Evolutionary conservation across 2,797 vertebrate species (phyloP).

Genomic region (Falco cherrug): DNA sequence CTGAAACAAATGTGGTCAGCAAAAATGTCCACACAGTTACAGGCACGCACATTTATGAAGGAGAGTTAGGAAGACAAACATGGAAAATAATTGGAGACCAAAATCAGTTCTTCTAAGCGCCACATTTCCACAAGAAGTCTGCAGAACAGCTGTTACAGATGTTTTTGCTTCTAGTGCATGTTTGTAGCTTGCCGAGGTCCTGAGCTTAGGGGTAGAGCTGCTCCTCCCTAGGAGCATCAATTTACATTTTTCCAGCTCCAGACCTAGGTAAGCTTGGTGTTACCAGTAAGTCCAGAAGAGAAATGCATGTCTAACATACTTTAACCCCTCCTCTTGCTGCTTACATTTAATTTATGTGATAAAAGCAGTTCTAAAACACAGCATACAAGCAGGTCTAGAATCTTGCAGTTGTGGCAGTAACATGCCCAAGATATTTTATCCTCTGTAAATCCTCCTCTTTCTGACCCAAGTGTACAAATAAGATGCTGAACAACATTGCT

Average conservation of each 20-base stretch:
- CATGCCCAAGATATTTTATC: neutral
- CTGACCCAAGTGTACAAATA: conserved; percentile 10
- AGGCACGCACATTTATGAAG: neutral
- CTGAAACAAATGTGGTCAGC: neutral
- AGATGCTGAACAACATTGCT: neutral
- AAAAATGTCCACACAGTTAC: accelerated
- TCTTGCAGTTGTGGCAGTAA: neutral
- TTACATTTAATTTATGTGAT: accelerated
- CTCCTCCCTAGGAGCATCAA: neutral
- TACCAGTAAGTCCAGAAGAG: neutral
- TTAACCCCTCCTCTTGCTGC: neutral
- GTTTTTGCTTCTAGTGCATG: neutral
- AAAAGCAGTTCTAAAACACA: neutral
- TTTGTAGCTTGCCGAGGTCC: too few species aligned
- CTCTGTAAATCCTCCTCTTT: neutral
- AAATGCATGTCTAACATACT: accelerated
- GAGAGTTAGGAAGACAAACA: neutral
- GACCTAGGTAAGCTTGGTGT: neutral
- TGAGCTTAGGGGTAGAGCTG: neutral
- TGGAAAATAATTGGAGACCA: neutral
- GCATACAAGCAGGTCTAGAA: accelerated
- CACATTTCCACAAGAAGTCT: neutral
- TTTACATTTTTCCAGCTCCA: neutral
- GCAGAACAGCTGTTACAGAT: neutral
- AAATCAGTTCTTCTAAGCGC: neutral